Conservation (phyloP, 1,140 invertebrate species). For the Oscheius sp. region DNA sequence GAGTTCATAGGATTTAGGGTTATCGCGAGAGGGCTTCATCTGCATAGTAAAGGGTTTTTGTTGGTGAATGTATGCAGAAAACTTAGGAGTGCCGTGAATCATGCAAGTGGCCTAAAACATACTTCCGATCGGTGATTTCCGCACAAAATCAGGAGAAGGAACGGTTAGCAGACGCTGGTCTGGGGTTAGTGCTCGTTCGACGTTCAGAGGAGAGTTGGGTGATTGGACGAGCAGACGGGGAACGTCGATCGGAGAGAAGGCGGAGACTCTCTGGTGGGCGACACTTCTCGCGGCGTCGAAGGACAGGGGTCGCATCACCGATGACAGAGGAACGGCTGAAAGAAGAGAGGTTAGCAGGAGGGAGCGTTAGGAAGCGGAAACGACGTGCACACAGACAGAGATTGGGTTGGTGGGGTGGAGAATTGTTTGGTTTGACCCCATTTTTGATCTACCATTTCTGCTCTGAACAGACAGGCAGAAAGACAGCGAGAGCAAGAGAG, state of each 20-base stretch:
- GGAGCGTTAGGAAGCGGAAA: background rate
- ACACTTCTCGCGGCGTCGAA: constrained; percentile 14
- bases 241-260: constrained; percentile 23
- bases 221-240: constrained; percentile 31
- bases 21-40: too few relatives aligned
- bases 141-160: constrained; percentile 30
- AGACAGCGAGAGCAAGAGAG: too few relatives aligned
- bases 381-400: background rate
- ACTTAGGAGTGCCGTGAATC: too few relatives aligned
- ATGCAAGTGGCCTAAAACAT: background rate
- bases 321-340: background rate
- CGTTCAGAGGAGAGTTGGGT: constrained; percentile 29
- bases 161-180: constrained; percentile 35
- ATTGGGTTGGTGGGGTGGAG: too few relatives aligned
- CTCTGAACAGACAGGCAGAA: too few relatives aligned
- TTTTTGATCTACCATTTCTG: too few relatives aligned
- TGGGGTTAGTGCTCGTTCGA: constrained; percentile 34
- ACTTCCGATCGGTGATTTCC: constrained; percentile 18
- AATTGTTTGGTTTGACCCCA: too few relatives aligned
- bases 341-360: background rate
- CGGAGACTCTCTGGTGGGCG: too few relatives aligned
- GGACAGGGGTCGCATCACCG: background rate
- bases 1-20: too few relatives aligned
- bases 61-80: too few relatives aligned
- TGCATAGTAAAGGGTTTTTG: too few relatives aligned